phyloP scores from a whole-genome alignment of 30 jellyfish, hydroid and myxozoan genomes.

The Sanderia malayensis region DNA sequence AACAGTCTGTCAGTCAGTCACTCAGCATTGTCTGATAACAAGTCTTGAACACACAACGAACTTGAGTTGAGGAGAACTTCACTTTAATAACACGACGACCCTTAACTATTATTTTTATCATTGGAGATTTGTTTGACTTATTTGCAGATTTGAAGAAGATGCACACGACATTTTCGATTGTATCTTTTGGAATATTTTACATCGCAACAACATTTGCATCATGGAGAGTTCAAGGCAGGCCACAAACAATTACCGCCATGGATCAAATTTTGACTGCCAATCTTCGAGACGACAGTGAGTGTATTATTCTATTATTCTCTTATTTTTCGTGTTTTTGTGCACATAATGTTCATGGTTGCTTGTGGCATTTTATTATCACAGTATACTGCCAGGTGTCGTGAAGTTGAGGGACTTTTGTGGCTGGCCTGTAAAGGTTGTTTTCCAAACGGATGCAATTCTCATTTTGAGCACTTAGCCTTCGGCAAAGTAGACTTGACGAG shows the following conservation, averaged over 20 bases:
- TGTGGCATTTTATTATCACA: too few species aligned
- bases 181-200: not conserved
- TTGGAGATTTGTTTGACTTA: not conserved
- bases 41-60: too few species aligned
- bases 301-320: not conserved
- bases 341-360: too few species aligned
- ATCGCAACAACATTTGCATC: not conserved
- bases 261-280: slow-evolving; percentile 46
- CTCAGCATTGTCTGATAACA: too few species aligned
- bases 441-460: not conserved
- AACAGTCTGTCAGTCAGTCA: too few species aligned
- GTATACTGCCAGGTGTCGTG: too few species aligned
- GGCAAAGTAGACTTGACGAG: not conserved
- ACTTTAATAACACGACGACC: too few species aligned
- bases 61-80: too few species aligned
- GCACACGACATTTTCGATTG: not conserved
- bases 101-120: too few species aligned
- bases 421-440: too few species aligned
- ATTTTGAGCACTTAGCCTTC: not conserved
- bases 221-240: slow-evolving; percentile 28
- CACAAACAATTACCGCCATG: slow-evolving; percentile 53
- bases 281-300: slow-evolving; percentile 31
- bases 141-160: not conserved
- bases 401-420: too few species aligned
- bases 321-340: too few species aligned